Percentiles rank a stretch among this genome's conserved stretches.
phyloP scores from a whole-genome alignment of 1,140 invertebrate species.

The Drosophila equinoxialis region DNA sequence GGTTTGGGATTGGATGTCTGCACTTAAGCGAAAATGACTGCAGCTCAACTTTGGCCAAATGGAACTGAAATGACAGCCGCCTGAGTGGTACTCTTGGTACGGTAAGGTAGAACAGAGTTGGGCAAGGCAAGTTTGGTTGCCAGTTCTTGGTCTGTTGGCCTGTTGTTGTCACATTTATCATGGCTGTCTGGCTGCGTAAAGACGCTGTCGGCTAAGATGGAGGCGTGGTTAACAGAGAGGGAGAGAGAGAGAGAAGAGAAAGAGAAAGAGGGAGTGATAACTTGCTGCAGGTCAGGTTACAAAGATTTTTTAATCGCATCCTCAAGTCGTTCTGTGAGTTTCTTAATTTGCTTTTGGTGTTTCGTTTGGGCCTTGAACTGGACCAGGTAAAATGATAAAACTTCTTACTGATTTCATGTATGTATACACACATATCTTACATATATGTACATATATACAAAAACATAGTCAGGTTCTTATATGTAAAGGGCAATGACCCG shows the following conservation, averaged over 20 bases:
- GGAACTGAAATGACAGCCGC: conserved; percentile 67
- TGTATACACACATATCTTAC: background rate
- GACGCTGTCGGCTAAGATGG: conserved; percentile 24
- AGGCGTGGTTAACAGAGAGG: conserved; percentile 22
- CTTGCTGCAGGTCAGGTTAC: conserved; percentile 75
- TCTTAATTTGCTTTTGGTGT: conserved; percentile 30
- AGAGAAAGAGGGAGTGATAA: conserved; percentile 27
- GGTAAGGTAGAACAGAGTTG: background rate
- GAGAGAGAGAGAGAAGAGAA: background rate
- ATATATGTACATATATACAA: background rate
- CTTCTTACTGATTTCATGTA: background rate
- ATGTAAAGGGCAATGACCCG: conserved; percentile 24
- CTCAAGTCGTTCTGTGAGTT: conserved; percentile 29
- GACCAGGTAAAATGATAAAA: conserved; percentile 47
- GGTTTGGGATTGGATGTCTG: conserved; percentile 39
- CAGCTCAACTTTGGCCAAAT: conserved; percentile 76
- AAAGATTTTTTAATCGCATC: conserved; percentile 41
- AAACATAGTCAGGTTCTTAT: background rate
- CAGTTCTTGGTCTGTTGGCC: conserved; percentile 52
- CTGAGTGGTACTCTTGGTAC: background rate
- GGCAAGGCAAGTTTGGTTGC: conserved; percentile 15
- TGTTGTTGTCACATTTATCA: conserved; percentile 77
- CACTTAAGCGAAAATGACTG: conserved; percentile 72
- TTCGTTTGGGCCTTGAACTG: conserved; percentile 42
- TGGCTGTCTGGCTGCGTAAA: conserved; percentile 48